These are phyloP conservation scores for Hyles euphorbiae DNA, from an alignment of 1,140 invertebrate species.

Conservation along the genomic window DNA sequence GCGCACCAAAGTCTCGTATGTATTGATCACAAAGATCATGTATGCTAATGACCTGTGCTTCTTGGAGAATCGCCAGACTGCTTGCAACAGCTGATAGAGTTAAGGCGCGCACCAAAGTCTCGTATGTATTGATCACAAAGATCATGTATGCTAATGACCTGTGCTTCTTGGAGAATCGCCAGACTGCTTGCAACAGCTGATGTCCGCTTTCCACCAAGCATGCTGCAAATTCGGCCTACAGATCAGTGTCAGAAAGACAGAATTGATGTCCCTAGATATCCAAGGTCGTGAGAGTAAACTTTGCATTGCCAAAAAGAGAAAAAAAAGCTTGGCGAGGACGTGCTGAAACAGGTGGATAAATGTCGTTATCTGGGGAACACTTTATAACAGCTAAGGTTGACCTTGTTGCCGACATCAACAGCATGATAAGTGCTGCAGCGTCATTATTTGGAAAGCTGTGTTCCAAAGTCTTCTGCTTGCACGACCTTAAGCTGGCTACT, in stretches of 20 bases:
- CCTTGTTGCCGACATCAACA: conserved; percentile 19
- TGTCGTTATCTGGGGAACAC: conserved; percentile 22
- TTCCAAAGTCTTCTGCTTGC: no score
- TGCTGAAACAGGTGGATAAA: conserved; percentile 9
- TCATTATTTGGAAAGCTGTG: conserved; percentile 18
- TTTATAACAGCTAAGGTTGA: conserved; percentile 10
- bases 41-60: conserved; percentile 20
- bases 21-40: no score
- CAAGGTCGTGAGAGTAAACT: conserved; percentile 7
- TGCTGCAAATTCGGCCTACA: conserved; percentile 18
- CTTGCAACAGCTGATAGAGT: conserved; percentile 13
- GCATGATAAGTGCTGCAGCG: conserved; percentile 15
- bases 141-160: conserved; percentile 12
- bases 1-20: conserved; percentile 16
- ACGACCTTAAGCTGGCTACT: background rate
- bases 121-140: background rate
- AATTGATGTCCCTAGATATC: conserved; percentile 23
- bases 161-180: conserved; percentile 22
- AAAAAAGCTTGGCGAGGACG: background rate
- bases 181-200: conserved; percentile 15
- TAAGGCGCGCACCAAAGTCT: conserved; percentile 20
- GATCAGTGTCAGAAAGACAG: conserved; percentile 22
- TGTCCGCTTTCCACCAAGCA: no score
- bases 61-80: conserved; percentile 19
- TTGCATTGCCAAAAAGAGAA: conserved; percentile 15